phyloP scores from a whole-genome alignment of 2,888 invertebrate genomes.

The Brenthis hecate region DNA sequence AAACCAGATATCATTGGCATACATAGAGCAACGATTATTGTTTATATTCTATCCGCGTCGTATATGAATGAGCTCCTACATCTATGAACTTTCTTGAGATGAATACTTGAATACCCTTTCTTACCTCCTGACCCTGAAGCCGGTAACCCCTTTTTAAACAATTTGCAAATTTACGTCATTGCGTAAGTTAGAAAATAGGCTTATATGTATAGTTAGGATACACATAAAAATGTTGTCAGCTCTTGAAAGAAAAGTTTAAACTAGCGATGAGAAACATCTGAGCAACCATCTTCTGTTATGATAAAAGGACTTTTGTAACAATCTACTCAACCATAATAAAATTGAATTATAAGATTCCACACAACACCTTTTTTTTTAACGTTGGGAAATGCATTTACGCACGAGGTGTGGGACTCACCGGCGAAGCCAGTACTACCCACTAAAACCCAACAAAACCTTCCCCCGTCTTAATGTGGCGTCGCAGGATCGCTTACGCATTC shows the following conservation, averaged over 20 bases:
- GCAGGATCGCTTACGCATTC: too few species aligned
- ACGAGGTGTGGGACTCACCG: too few species aligned
- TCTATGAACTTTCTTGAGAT: conserved; percentile 34
- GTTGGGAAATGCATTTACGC: too few species aligned
- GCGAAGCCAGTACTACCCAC: too few species aligned
- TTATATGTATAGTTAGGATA: neutral
- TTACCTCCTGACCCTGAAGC: conserved; percentile 36
- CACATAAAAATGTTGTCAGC: neutral
- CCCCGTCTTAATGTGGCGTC: too few species aligned
- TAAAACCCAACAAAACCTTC: too few species aligned
- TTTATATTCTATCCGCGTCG: conserved; percentile 20
- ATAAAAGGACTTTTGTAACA: too few species aligned
- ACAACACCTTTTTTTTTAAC: too few species aligned
- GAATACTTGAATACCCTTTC: conserved; percentile 38
- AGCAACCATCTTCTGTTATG: too few species aligned
- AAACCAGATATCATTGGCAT: neutral
- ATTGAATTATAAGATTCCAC: too few species aligned
- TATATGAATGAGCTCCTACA: conserved; percentile 28
- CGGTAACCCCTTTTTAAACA: conserved; percentile 29
- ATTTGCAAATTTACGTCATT: conserved; percentile 28
- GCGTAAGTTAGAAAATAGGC: conserved; percentile 11
- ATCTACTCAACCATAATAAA: too few species aligned
- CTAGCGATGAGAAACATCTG: neutral
- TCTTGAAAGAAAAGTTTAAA: neutral
- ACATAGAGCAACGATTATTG: conserved; percentile 1